Evolutionary conservation across 2,113 vertebrate genomes (phyloP), one percentile per base, ranked within the genome.

Genomic region (Rousettus leschenaultii): DNA sequence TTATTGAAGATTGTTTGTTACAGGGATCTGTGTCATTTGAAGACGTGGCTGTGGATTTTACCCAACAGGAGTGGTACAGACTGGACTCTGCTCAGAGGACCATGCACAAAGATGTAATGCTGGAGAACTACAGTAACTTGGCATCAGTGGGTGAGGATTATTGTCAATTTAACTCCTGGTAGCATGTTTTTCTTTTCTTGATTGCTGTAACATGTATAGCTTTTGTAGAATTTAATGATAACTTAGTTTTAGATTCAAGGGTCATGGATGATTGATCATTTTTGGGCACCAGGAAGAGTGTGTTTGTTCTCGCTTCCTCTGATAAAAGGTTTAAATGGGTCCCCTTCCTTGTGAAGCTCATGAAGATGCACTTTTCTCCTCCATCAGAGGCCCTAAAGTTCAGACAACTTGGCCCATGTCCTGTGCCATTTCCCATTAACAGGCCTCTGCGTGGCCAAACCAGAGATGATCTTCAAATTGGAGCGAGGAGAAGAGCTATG

Each of bases 401-500:
- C 80, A 95, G 71, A 78, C 70, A 95, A 22, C 71, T 90, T 94
- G 97, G 89, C 89, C 94, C 75, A 94, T 3, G 9, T 93, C 86
- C 86, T 97, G 65, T 96, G 91, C 85, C 95, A 88, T 95, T 97
- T 97, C 82, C 91, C 59, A 94, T 95, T 97, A 84, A 97, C 96
- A 97, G 96, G 96, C 91, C 85, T 97, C 94, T 97, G 96, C 75
- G 14, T 97, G 91, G 96, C 92, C 89, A 97, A 97, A 93, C 96
- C 96, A 80, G 96, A 97, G 77, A 97, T 97, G 96, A 97, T 97
- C 89, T 96, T 96, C 94, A 97, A 95, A 82, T 94, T 97, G 94
- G 97, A 97, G 89, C 51, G n/a, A 92, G 97, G 95, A 74, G 95
- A 97, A 94, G 93, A 97, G 48, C 80, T 97, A 7, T 97, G 96